phyloP scores from a whole-genome alignment of 2,113 vertebrate genomes.

The Plecotus auritus region DNA sequence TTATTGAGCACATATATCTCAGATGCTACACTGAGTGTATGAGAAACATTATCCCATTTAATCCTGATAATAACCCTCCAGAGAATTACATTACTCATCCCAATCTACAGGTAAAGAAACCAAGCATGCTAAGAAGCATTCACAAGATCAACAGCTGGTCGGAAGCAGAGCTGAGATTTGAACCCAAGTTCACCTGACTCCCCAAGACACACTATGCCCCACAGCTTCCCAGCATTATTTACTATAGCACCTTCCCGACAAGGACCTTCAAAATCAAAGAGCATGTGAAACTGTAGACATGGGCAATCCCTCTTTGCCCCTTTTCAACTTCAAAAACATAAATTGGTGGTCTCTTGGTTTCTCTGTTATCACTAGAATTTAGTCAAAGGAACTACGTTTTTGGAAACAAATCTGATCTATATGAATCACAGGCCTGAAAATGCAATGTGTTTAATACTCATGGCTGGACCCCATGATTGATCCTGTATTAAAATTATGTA shows the following conservation, averaged over 20 bases:
- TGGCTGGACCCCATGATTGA: neutral
- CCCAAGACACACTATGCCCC: neutral
- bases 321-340: neutral
- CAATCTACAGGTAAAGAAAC: neutral
- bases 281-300: rapidly evolving
- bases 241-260: rapidly evolving
- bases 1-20: neutral
- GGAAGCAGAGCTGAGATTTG: neutral
- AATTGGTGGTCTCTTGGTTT: neutral
- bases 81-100: neutral
- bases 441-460: neutral
- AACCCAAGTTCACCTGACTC: neutral
- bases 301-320: neutral
- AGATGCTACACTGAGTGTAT: neutral
- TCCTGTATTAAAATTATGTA: neutral
- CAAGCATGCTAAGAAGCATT: neutral
- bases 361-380: neutral
- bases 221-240: neutral
- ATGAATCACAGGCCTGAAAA: neutral
- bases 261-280: neutral
- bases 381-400: neutral
- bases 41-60: neutral
- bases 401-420: neutral
- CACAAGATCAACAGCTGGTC: neutral
- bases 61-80: neutral